phyloP scores from a whole-genome alignment of 2,888 invertebrate species.

The Lycocerus yunnanus region DNA sequence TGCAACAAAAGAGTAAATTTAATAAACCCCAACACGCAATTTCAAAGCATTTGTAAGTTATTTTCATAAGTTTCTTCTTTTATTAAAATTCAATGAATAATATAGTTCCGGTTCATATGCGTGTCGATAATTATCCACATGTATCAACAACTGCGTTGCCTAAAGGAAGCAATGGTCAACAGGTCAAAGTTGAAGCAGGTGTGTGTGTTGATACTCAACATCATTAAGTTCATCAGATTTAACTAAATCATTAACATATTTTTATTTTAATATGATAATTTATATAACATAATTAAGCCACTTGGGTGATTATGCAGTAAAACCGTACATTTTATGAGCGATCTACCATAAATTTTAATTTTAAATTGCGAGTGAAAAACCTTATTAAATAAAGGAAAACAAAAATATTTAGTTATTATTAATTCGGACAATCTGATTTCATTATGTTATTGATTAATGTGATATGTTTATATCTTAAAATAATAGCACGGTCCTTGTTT shows the following conservation, averaged over 20 bases:
- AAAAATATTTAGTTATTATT: not conserved
- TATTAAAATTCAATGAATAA: conserved; percentile 29
- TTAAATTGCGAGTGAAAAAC: not conserved
- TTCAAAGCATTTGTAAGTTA: conserved; percentile 25
- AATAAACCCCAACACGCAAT: conserved; percentile 17
- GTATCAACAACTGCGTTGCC: conserved; percentile 5
- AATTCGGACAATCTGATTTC: not conserved
- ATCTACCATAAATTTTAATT: not conserved
- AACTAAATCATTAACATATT: not conserved
- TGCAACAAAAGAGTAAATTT: not conserved
- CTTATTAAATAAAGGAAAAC: not conserved
- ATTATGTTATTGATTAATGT: not conserved
- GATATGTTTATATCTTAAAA: not conserved
- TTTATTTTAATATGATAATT: not conserved
- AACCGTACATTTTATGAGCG: not conserved
- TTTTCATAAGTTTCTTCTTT: conserved; percentile 23
- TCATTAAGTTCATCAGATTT: not conserved
- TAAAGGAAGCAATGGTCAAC: conserved; percentile 26
- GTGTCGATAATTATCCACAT: conserved; percentile 8
- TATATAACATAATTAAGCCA: not conserved
- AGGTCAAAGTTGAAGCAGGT: conserved; percentile 32
- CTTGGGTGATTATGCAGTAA: not conserved
- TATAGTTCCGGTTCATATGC: conserved; percentile 21
- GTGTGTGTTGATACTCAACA: conserved; percentile 5
- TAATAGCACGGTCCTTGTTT: not conserved